Evolutionary conservation across 2,888 invertebrate species (phyloP).

Genomic region (Bombyx huttoni): DNA sequence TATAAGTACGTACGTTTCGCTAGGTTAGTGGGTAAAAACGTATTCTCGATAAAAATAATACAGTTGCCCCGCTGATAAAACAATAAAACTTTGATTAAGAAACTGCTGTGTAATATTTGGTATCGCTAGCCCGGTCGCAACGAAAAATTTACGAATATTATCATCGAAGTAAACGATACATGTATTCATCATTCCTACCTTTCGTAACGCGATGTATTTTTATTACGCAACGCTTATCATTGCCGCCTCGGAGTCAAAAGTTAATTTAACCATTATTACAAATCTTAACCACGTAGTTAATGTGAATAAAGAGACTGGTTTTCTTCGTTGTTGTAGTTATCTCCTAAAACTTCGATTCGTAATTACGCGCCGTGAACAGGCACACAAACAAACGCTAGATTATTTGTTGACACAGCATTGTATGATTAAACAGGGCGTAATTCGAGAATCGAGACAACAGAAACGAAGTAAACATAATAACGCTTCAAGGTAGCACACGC

Average conservation of each 20-base stretch:
- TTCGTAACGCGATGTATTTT: background rate
- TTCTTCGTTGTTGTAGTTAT: no score
- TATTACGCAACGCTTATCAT: background rate
- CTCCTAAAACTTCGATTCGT: no score
- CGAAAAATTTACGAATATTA: background rate
- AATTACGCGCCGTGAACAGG: no score
- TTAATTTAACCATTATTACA: background rate
- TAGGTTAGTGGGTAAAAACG: slow-evolving; percentile 51
- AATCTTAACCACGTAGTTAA: no score
- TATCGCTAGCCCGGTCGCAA: background rate
- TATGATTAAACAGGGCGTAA: background rate
- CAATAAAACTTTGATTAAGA: background rate
- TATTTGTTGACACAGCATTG: no score
- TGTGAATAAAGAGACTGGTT: no score
- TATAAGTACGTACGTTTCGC: slow-evolving; percentile 27
- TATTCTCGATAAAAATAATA: slow-evolving; percentile 14
- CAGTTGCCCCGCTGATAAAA: background rate
- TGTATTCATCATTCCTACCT: background rate
- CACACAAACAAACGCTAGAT: no score
- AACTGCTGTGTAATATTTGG: background rate
- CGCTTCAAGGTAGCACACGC: background rate
- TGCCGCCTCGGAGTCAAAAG: background rate
- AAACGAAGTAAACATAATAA: background rate
- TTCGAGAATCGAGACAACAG: background rate
- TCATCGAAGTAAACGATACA: background rate